A percentile compares a stretch with the other conserved stretches of the same genome.
Evolutionary conservation across 1,140 invertebrate species (phyloP).

Genomic region (Heliconius melpomene): DNA sequence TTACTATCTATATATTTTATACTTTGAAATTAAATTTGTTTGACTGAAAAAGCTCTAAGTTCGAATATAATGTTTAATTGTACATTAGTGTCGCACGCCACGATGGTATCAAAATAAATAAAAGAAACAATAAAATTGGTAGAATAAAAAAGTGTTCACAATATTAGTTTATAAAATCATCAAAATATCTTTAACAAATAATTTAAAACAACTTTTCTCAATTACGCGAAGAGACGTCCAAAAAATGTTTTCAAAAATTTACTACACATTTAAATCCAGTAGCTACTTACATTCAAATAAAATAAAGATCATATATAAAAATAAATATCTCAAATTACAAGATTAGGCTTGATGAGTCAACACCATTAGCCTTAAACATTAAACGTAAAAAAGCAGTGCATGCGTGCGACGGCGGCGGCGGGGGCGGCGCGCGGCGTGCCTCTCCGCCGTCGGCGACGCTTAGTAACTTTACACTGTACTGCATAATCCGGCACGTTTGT

Average conservation of each 20-base stretch:
- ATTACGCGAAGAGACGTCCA: not conserved
- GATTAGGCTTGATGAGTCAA: constrained; percentile 42
- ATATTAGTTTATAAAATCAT: too few relatives aligned
- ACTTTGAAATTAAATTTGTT: too few relatives aligned
- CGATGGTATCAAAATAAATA: too few relatives aligned
- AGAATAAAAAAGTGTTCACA: too few relatives aligned
- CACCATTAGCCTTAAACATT: constrained; percentile 52
- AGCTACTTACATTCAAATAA: not conserved
- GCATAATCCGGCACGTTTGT: constrained; percentile 7
- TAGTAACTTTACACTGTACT: constrained; percentile 26
- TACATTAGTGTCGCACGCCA: too few relatives aligned
- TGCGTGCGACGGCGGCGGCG: constrained; percentile 8
- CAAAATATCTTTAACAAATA: too few relatives aligned
- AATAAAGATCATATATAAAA: not conserved
- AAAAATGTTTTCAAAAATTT: not conserved
- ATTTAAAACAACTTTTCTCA: too few relatives aligned
- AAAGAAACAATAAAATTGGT: too few relatives aligned
- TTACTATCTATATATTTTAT: too few relatives aligned
- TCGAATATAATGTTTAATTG: too few relatives aligned
- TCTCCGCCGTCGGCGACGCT: constrained; percentile 23
- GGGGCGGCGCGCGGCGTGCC: not conserved
- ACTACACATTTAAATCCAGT: not conserved
- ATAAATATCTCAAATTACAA: constrained; percentile 50
- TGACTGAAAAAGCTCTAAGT: too few relatives aligned
- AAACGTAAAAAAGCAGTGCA: constrained; percentile 27